Conservation (phyloP, 2,113 vertebrate genomes). For the Ancistrus triradiatus region DNA sequence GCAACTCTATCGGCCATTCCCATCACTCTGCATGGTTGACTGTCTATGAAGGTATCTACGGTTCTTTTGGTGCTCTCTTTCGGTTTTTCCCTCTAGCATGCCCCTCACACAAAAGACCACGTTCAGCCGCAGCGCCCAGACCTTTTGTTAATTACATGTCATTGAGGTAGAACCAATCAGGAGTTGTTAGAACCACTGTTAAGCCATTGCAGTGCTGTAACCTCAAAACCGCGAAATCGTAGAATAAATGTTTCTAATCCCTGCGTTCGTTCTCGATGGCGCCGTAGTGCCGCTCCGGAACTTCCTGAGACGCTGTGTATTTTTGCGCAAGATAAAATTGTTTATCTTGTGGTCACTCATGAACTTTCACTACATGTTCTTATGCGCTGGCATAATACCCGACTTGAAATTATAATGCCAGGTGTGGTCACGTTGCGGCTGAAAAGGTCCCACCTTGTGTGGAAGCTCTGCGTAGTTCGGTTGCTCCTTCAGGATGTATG, state of each 20-base stretch:
- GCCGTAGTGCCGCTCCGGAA: too few species aligned
- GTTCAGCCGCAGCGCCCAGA: neutral
- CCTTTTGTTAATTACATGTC: neutral
- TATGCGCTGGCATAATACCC: neutral
- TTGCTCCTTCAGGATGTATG: slow-evolving; percentile 2
- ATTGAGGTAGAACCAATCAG: neutral
- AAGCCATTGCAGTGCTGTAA: neutral
- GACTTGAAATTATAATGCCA: neutral
- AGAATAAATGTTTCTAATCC: neutral
- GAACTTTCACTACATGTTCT: neutral
- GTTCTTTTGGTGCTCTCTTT: slow-evolving; percentile 57
- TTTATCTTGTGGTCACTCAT: neutral
- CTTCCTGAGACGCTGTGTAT: neutral
- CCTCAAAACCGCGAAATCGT: neutral
- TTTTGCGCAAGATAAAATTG: neutral
- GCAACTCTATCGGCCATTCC: slow-evolving; percentile 99
- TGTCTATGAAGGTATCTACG: slow-evolving; percentile 95
- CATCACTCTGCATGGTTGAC: slow-evolving; percentile 99
- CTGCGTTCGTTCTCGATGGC: too few species aligned
- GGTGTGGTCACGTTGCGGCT: neutral
- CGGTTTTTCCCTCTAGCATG: slow-evolving; percentile 16
- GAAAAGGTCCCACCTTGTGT: slow-evolving; percentile 19
- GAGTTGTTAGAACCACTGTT: neutral
- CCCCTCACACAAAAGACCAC: neutral
- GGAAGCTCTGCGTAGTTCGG: slow-evolving; percentile 31